These are phyloP conservation scores for Bombus turneri DNA, from an alignment of 1,140 invertebrate species.

Conservation along the genomic window DNA sequence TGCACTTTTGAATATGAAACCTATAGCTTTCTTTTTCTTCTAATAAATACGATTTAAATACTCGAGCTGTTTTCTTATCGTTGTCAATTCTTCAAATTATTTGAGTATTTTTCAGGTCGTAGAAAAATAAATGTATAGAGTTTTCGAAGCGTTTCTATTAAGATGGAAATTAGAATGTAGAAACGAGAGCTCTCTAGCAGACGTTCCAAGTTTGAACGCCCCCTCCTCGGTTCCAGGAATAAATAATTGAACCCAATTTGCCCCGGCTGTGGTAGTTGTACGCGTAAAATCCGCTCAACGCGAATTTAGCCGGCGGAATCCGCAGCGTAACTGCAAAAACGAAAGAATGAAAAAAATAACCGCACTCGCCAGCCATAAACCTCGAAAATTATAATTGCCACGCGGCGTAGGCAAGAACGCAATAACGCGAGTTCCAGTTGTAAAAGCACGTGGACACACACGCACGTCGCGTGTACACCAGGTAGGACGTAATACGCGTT, in stretches of 20 bases:
- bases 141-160: no score
- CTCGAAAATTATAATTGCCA: constrained; percentile 63
- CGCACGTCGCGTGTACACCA: constrained; percentile 1
- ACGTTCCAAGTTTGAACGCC: neutral
- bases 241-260: constrained; percentile 17
- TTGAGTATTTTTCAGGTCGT: no score
- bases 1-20: no score
- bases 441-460: constrained; percentile 9
- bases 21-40: no score
- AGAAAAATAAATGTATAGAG: no score
- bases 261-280: neutral
- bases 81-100: no score
- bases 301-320: constrained; percentile 9
- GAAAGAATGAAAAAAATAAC: neutral
- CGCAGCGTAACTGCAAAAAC: neutral
- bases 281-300: neutral
- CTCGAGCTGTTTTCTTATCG: no score
- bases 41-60: no score
- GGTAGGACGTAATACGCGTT: constrained; percentile 12
- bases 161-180: neutral
- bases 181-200: neutral
- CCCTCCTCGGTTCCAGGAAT: neutral
- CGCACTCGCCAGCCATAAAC: constrained; percentile 46
- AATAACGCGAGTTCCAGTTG: constrained; percentile 47
- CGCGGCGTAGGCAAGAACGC: constrained; percentile 37